phyloP scores from a whole-genome alignment of 2,888 invertebrate genomes.

The Drosophila histrio region DNA sequence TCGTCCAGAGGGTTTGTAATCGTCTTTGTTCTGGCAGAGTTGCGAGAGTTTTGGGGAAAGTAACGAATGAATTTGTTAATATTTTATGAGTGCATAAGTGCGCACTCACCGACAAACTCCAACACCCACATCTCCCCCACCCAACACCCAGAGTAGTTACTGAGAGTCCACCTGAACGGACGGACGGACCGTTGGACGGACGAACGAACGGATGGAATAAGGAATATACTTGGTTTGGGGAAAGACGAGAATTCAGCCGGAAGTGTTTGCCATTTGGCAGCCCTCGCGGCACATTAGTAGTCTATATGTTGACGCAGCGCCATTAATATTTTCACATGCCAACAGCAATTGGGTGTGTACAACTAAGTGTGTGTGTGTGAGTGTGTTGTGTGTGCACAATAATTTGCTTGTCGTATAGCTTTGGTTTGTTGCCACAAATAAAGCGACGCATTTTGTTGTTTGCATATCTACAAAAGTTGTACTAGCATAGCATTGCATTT shows the following conservation, averaged over 20 bases:
- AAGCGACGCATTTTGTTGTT: constrained; percentile 26
- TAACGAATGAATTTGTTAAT: constrained; percentile 83
- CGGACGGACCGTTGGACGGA: not conserved
- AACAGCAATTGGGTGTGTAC: constrained; percentile 24
- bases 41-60: constrained; percentile 75
- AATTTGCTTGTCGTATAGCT: constrained; percentile 67
- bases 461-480: constrained; percentile 29
- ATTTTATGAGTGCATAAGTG: constrained; percentile 82
- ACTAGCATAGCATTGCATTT: constrained; percentile 12
- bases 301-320: constrained; percentile 76
- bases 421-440: constrained; percentile 45
- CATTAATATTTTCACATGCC: constrained; percentile 79
- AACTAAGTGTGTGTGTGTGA: not conserved
- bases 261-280: constrained; percentile 79
- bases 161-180: constrained; percentile 24
- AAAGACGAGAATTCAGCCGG: constrained; percentile 42
- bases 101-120: constrained; percentile 63
- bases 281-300: constrained; percentile 83
- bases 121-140: not conserved
- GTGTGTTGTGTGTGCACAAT: constrained; percentile 37
- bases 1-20: constrained; percentile 53
- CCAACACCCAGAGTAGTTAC: not conserved
- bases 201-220: constrained; percentile 3
- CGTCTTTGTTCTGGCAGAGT: constrained; percentile 73
- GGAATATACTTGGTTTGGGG: constrained; percentile 4